Base-by-base conservation (phyloP, 92 coral and sea anemone species). In the Desmophyllum pertusum region DNA sequence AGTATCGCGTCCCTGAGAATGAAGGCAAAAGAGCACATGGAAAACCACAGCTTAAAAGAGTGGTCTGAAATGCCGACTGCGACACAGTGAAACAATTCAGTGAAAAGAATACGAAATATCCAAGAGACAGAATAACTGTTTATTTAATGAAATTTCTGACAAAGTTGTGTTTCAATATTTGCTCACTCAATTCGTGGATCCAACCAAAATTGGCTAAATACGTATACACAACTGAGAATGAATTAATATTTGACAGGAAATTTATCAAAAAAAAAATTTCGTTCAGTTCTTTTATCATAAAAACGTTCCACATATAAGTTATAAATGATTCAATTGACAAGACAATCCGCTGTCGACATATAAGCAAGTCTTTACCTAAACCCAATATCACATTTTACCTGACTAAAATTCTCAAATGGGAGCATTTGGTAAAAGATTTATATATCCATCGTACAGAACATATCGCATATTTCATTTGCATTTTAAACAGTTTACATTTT, bases 1-100 rank as follows among this genome's bases (percentile, higher is more conserved):
- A 94, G 98, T 75, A 92, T 94, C 17, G 93, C 92, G 3, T 76
- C 93, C 15, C 90, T 94, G 30, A 59, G 98, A 85, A 70, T 80
- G 77, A 92, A 79, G 78, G 98, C 98, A 2, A 92, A 81, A 71
- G 98, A 94, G 55, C 98, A 94, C 53, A 79, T 94, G 81, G 95
- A 92, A 43, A 89, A 35, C 73, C 65, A 51, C 33, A 63, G 51
- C 4, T 48, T 82, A 14, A 84, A 84, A 46, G 87, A 84, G 68
- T 84, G 87, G 87, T 37, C 63, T 36, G 87, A 84, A 48, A 40
- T 82, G 31, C 71, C 79, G 29, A 57, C 86, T 30, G 86, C 71
- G n/a, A 71, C 86, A 45, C 78, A 62, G 25, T 82, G 73, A 82
- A 71, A 7, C n/a, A 27, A n/a, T n/a, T n/a, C n/a, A n/a, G 23